Base-by-base conservation (phyloP, 1,140 invertebrate species). In the Aporrectodea caliginosa region DNA sequence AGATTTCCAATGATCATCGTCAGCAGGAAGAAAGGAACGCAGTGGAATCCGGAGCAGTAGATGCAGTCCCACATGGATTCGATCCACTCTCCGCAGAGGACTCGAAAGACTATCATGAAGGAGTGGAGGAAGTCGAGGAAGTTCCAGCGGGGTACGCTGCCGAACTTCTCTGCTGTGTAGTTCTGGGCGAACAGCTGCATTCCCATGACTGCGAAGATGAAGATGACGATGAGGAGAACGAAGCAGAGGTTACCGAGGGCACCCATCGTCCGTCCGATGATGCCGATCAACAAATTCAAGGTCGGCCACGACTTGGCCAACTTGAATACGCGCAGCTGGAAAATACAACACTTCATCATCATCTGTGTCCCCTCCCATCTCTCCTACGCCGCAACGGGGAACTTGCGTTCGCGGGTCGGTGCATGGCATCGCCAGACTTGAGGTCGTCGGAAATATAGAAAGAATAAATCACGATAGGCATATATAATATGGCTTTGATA, bases 221-320 rank as follows among this genome's bases (percentile, higher is more conserved):
- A 97, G 91, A 97, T 96, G 89, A 97, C 96, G 90, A 97, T 97
- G 88, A 93, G 95, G 88, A 97, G 91, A 84, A 97, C 94, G 90
- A 97, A 96, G 83, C 94, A 96, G 89, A 97, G 91, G 90, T 97
- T 97, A 91, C 95, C 95, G 90, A 98, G 91, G 86, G 95, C 95
- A 86, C 95, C 95, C 90, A 98, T 94, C 69, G 95, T 98, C 90
- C 95, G 93, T 84, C 95, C 96, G 93, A 98, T 98, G 87, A 99
- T 98, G 85, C 95, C 97, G 88, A 98, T 98, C 83, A 99, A 92
- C 90, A 98, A 92, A 91, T 98, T 98, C 86, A 99, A 91, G 79
- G 97, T 98, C 84, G 95, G 96, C 97, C 97, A 99, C 79, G 96
- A 98, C 91, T 98, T 98, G 81, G 97, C 97, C 88, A 99, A 90